A percentile compares a stretch with the other conserved stretches of the same genome.
phyloP scores from a whole-genome alignment of 2,113 vertebrate species.

The Salvelinus namaycush region DNA sequence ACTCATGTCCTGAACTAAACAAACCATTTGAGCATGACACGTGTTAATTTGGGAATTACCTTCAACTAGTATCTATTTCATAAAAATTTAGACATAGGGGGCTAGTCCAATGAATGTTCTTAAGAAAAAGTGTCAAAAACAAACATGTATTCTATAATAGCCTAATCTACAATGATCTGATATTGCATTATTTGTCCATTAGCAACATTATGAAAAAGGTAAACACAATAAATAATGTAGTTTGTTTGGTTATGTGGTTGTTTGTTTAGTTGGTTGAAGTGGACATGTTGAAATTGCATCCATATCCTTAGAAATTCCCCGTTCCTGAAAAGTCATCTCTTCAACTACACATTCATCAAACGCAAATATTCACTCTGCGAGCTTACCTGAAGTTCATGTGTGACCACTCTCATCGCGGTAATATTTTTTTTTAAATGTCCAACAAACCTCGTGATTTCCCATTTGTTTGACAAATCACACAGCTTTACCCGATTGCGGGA shows the following conservation, averaged over 20 bases:
- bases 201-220: too few relatives aligned
- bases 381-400: conserved; percentile 56
- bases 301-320: not conserved
- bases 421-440: conserved; percentile 25
- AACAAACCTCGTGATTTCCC: not conserved
- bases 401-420: conserved; percentile 46
- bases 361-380: not conserved
- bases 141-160: too few relatives aligned
- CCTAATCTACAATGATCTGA: too few relatives aligned
- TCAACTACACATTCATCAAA: not conserved
- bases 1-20: not conserved
- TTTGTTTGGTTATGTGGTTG: not conserved
- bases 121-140: too few relatives aligned
- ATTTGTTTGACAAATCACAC: not conserved
- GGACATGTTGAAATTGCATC: not conserved
- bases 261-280: not conserved
- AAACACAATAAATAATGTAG: not conserved
- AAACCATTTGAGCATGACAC: not conserved
- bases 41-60: too few relatives aligned
- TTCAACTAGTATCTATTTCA: too few relatives aligned
- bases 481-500: conserved; percentile 1
- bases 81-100: too few relatives aligned
- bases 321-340: not conserved
- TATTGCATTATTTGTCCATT: too few relatives aligned
- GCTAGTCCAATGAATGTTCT: too few relatives aligned